A percentile compares a stretch with the other conserved stretches of the same genome.
Evolutionary conservation across 2,113 vertebrate genomes (phyloP).

Genomic region (Nothobranchius kuhntae): DNA sequence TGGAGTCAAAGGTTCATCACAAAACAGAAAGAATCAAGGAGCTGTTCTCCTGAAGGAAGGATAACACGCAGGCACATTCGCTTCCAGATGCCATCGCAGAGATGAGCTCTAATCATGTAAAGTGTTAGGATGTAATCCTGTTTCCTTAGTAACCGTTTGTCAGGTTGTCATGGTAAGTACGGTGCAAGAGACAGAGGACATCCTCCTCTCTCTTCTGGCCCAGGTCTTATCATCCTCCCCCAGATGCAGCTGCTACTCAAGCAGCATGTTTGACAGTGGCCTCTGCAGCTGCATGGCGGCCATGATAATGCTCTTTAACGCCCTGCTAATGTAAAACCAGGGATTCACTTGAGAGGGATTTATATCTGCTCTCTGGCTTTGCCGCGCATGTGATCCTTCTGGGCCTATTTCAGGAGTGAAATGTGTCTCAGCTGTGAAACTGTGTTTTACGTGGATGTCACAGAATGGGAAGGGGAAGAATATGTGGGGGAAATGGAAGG

Average conservation of each 20-base stretch:
- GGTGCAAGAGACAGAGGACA: conserved; percentile 15
- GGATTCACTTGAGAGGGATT: conserved; percentile 62
- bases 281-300: conserved; percentile 45
- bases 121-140: conserved; percentile 59
- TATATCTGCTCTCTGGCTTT: conserved; percentile 40
- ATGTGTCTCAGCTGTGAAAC: conserved; percentile 32
- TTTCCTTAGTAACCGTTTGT: conserved; percentile 68
- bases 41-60: conserved; percentile 19
- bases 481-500: conserved; percentile 1
- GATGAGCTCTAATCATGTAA: conserved; percentile 42
- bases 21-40: conserved; percentile 9
- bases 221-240: conserved; percentile 63
- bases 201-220: conserved; percentile 48
- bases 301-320: conserved; percentile 46
- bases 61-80: conserved; percentile 4
- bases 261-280: conserved; percentile 48
- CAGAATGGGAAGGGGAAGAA: conserved; percentile 20
- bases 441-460: conserved; percentile 32
- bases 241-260: conserved; percentile 58
- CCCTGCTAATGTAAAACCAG: conserved; percentile 35
- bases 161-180: conserved; percentile 54
- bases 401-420: conserved; percentile 39
- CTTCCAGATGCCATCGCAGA: conserved; percentile 30
- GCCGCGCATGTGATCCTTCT: conserved; percentile 37
- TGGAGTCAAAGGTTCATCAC: conserved; percentile 14